Base-by-base conservation (phyloP, 2,797 vertebrate species). In the Tragelaphus eurycerus region DNA sequence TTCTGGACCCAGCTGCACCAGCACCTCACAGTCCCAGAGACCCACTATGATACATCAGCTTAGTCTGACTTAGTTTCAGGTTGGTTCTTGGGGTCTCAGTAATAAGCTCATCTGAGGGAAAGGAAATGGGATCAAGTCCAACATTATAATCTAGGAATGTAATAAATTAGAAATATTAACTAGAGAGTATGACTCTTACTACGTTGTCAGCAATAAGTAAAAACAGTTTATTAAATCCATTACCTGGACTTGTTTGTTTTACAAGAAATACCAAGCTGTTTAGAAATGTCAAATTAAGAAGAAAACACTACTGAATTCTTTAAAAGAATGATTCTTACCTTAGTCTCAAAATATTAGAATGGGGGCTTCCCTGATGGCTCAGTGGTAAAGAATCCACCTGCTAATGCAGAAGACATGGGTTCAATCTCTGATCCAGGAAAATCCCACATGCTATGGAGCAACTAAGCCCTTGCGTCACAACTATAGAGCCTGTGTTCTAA, bases 241-340 rank as follows among this genome's bases (percentile, higher is more conserved):
- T 97, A 67, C 38, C 78, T 95, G 34, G 78, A 86, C 8, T 74
- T 46, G 34, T 57, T 92, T 78, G 87, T 89, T 97, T 92, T 74
- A 86, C 8, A 86, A 94, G 93, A 95, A 91, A 57, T 78, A 95
- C 54, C 71, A 91, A 86, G 14, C 52, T 50, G 34, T 94, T 89
- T 62, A 95, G 57, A 97, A 95, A 97, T 86, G 62, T 31, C 67
- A 90, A 93, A 84, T 19, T 86, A 48, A 96, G 93, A 92, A 71
- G 55, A 17, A 97, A 89, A 71, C 34, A 90, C 17, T 57, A 93
- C 6, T 67, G 3, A 89, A 85, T 81, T 96, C 71, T 78, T 97
- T 95, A 78, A 93, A 88, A 96, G 31, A 96, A 86, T 54, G 38
- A 87, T 60, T 91, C 27, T 93, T 86, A 83, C 19, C 59, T 82